phyloP scores from a whole-genome alignment of 1,140 invertebrate species.

The Drosophila sulfurigaster region DNA sequence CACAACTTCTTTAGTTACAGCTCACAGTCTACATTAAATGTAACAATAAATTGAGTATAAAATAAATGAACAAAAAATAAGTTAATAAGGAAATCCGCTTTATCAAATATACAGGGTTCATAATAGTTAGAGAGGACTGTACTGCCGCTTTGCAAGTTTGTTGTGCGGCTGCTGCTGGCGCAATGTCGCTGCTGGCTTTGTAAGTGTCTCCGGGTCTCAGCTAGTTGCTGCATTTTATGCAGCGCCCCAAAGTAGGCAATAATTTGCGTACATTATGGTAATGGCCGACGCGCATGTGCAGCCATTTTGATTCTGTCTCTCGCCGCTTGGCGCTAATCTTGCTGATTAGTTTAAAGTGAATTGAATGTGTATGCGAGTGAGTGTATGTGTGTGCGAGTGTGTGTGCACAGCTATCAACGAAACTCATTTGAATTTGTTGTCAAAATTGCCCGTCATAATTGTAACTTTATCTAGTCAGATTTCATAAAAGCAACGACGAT shows the following conservation, averaged over 20 bases:
- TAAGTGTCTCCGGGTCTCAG: conserved; percentile 14
- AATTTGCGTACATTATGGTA: conserved; percentile 71
- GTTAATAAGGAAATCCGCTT: too few relatives aligned
- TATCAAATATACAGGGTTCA: background rate
- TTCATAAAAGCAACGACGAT: conserved; percentile 2
- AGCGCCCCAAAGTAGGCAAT: conserved; percentile 52
- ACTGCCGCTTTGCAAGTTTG: conserved; percentile 17
- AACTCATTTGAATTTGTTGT: conserved; percentile 66
- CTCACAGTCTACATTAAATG: too few relatives aligned
- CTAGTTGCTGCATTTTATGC: conserved; percentile 62
- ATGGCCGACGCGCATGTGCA: conserved; percentile 69
- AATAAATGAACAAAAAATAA: too few relatives aligned
- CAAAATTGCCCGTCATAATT: conserved; percentile 55
- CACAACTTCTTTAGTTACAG: too few relatives aligned
- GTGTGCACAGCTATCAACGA: conserved; percentile 9
- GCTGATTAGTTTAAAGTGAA: conserved; percentile 64
- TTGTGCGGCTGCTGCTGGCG: conserved; percentile 3
- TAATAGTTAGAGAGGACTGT: conserved; percentile 4
- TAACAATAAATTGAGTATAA: too few relatives aligned
- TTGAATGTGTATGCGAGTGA: conserved; percentile 57
- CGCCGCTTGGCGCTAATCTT: conserved; percentile 15
- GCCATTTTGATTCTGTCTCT: conserved; percentile 53
- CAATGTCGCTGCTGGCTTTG: background rate
- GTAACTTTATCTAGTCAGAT: background rate
- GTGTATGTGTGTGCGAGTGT: conserved; percentile 17